These are phyloP conservation scores for Schizothorax lantsangensis DNA, from an alignment of 2,797 vertebrate genomes.

Conservation along the genomic window DNA sequence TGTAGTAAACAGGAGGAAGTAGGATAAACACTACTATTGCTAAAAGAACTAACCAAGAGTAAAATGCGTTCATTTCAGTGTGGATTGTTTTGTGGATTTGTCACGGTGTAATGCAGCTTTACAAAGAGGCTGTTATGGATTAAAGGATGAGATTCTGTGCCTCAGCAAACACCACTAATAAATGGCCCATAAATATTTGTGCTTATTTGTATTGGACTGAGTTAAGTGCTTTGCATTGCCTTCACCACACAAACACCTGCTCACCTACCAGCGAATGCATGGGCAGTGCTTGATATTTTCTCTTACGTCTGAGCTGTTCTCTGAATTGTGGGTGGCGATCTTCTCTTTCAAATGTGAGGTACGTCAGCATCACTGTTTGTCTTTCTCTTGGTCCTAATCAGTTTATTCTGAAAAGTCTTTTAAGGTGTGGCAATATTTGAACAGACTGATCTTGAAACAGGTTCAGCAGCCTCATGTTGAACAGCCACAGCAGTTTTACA, in stretches of 20 bases:
- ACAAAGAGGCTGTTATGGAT: not conserved
- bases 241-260: not conserved
- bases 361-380: not conserved
- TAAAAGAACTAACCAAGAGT: not conserved
- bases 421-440: conserved; percentile 18
- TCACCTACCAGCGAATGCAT: not conserved
- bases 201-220: not conserved
- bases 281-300: not conserved
- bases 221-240: not conserved
- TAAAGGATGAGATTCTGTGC: not conserved
- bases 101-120: not conserved
- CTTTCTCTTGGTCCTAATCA: not conserved
- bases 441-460: not conserved
- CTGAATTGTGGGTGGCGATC: not conserved
- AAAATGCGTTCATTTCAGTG: not conserved
- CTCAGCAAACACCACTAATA: not conserved
- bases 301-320: no score
- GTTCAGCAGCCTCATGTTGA: not conserved
- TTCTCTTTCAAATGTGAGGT: not conserved
- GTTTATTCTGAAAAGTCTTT: not conserved
- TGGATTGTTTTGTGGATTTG: not conserved
- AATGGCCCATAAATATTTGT: not conserved
- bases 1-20: not conserved
- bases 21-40: not conserved
- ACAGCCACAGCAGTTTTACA: not conserved